A percentile compares a stretch with the other conserved stretches of the same genome.
Evolutionary conservation across 2,797 vertebrate genomes (phyloP).

Genomic region (Catostomus latipinnis): DNA sequence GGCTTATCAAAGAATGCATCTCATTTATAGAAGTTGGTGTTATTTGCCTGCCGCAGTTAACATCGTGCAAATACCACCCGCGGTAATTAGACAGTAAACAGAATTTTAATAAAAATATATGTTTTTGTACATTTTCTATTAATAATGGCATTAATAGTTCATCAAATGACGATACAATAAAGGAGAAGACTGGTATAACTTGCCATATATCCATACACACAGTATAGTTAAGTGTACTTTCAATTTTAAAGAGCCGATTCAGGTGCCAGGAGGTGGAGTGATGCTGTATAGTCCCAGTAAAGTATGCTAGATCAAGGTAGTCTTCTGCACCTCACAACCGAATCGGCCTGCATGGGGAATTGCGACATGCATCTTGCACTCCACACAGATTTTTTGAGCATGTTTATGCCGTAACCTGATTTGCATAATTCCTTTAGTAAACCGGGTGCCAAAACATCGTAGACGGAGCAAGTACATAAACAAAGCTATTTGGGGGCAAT

Average conservation of each 20-base stretch:
- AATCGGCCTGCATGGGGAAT: no score
- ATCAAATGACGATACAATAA: not conserved
- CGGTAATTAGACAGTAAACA: not conserved
- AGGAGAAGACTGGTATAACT: not conserved
- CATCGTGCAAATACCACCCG: no score
- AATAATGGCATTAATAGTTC: not conserved
- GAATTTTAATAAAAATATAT: not conserved
- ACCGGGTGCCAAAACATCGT: not conserved
- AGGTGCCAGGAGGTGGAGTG: no score
- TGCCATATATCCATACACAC: not conserved
- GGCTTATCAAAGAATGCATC: not conserved
- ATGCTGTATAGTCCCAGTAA: not conserved
- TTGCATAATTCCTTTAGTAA: not conserved
- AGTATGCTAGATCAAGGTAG: not conserved
- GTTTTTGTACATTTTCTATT: not conserved
- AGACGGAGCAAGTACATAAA: not conserved
- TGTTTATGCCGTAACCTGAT: not conserved
- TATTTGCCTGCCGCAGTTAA: no score
- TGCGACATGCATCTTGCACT: not conserved
- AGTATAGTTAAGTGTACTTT: no score
- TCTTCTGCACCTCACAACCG: conserved; percentile 1
- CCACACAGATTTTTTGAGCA: not conserved
- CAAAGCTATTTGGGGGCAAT: not conserved
- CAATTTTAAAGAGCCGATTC: no score
- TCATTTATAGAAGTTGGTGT: not conserved